Percentiles rank a stretch among this genome's conserved stretches.
phyloP scores from a whole-genome alignment of 2,113 vertebrate species.

The Callipepla californica region DNA sequence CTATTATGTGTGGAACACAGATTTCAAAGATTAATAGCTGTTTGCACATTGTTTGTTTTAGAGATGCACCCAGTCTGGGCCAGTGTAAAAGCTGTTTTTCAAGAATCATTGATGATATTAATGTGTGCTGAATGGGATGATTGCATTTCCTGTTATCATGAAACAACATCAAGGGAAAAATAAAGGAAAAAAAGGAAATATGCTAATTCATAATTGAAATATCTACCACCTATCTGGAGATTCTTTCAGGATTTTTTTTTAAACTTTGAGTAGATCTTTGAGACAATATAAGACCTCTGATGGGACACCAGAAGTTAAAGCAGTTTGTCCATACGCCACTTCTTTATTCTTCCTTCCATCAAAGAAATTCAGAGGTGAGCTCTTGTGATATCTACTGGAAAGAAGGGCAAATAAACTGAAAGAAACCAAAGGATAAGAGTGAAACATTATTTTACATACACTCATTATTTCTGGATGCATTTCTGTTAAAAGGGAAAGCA shows the following conservation, averaged over 20 bases:
- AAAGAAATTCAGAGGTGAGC: not conserved
- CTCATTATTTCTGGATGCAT: not conserved
- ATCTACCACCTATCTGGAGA: not conserved
- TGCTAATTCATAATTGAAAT: not conserved
- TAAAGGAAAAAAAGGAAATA: not conserved
- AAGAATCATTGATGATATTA: not conserved
- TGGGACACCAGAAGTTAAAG: not conserved
- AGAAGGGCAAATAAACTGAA: not conserved
- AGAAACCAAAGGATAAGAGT: rapidly evolving
- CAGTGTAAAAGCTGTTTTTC: not conserved
- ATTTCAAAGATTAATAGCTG: conserved; percentile 13
- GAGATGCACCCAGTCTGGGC: not conserved
- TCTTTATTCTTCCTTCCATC: not conserved
- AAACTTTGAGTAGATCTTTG: not conserved
- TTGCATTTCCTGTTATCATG: not conserved
- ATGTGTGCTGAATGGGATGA: not conserved
- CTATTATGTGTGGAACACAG: not conserved
- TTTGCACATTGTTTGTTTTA: not conserved
- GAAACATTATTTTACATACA: not conserved
- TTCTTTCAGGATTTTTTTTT: not conserved
- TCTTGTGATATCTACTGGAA: not conserved
- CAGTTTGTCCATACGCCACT: rapidly evolving
- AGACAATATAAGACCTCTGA: not conserved
- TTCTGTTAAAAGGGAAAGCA: not conserved
- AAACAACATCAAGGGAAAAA: not conserved